Evolutionary conservation across 2,113 vertebrate genomes (phyloP), one percentile per base, ranked within the genome.

Genomic region (Podiceps cristatus): DNA sequence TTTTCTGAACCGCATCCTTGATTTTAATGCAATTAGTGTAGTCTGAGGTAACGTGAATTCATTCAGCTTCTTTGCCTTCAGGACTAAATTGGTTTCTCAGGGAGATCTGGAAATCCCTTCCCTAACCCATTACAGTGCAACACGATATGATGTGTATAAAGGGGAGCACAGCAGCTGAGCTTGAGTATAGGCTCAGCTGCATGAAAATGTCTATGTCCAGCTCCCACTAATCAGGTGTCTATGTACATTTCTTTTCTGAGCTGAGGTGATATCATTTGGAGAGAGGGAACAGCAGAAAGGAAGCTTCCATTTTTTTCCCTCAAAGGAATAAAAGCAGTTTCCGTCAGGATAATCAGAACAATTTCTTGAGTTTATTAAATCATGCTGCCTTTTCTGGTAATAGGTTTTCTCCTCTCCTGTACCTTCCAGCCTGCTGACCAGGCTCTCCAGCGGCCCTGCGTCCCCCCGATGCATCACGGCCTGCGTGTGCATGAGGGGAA

Each of bases 21-120:
- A 45, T 77, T 92, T 92, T 92, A 55, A 60, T 72, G 55, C 58
- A 96, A 71, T 94, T 92, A 92, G 18, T 40, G 15, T 79, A 68
- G 68, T 87, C 76, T 84, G 56, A 84, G 64, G 56, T 78, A 75
- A 80, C 1, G 0, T 74, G 75, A 80, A 77, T 96, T 94, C 69
- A 82, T 93, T 78, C 79, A 78, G 53, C 37, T 72, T 47, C 73
- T 92, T 86, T 82, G 79, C 81, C 58, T 91, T 91, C 50, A 85
- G 45, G 77, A 93, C 76, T 93, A 96, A 96, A 97, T 97, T 93
- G 86, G 92, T 96, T 97, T 97, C 93, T 93, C 42, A 42, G 95
- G 93, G 94, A 96, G 93, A 79, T 89, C 75, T 94, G 87, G 81
- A 96, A 95, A 90, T 87, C 78, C 72, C 86, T 92, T 93, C 88